Evolutionary conservation across 2,797 vertebrate species (phyloP).

Genomic region (Epinephelus malabaricus): DNA sequence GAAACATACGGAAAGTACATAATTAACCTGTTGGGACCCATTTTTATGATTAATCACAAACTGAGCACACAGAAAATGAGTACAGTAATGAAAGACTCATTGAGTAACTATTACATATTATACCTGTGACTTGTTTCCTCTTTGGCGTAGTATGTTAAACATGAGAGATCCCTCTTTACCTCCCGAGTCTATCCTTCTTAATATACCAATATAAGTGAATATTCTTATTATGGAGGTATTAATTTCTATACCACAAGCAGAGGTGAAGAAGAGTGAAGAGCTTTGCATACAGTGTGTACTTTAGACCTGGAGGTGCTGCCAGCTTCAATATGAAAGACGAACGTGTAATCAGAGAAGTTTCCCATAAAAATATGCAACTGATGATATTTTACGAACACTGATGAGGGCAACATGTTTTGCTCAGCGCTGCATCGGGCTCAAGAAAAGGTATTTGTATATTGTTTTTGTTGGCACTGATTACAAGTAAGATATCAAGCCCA

Average conservation of each 20-base stretch:
- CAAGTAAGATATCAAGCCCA: too few relatives aligned
- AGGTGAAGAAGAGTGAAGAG: not conserved
- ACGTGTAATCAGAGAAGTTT: too few relatives aligned
- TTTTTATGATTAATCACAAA: constrained; percentile 80
- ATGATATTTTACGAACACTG: too few relatives aligned
- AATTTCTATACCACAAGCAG: not conserved
- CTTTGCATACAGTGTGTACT: not conserved
- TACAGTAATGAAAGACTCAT: constrained; percentile 72
- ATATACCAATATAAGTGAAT: not conserved
- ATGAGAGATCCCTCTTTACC: constrained; percentile 7
- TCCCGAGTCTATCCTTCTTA: constrained; percentile 1
- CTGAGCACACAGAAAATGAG: constrained; percentile 57
- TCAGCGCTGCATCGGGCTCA: too few relatives aligned
- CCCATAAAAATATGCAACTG: too few relatives aligned
- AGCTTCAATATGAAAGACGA: too few relatives aligned
- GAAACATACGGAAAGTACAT: constrained; percentile 66
- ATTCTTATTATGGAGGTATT: not conserved
- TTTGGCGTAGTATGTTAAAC: constrained; percentile 1
- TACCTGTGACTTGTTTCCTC: constrained; percentile 44
- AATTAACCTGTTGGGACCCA: constrained; percentile 80
- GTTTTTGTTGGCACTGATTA: too few relatives aligned
- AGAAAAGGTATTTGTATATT: too few relatives aligned
- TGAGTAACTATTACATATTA: constrained; percentile 54
- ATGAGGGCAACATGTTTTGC: too few relatives aligned
- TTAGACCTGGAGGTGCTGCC: too few relatives aligned